Evolutionary conservation across 2,113 vertebrate species (phyloP).

Genomic region (Himantopus leucocephalus): DNA sequence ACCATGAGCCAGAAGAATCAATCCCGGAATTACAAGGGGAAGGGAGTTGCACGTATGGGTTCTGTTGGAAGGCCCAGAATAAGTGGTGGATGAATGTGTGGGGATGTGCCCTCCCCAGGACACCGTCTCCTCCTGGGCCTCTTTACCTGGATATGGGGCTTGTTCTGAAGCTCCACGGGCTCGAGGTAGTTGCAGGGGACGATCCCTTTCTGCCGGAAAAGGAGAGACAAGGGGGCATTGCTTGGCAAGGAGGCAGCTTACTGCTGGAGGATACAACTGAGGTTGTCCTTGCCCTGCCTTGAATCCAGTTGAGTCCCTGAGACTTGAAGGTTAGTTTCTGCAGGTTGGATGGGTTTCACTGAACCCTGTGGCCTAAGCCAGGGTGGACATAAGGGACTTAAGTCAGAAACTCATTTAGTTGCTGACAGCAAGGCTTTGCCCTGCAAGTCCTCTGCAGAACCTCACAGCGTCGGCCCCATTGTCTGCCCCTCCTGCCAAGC

Average conservation of each 20-base stretch:
- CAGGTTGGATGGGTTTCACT: background rate
- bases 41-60: background rate
- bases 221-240: background rate
- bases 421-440: background rate
- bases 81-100: background rate
- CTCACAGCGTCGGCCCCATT: rapidly evolving
- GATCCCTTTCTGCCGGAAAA: constrained; percentile 83
- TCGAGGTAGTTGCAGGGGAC: constrained; percentile 94
- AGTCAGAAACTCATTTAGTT: background rate
- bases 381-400: background rate
- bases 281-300: background rate
- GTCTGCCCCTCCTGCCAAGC: background rate
- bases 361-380: background rate
- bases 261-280: background rate
- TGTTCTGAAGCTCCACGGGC: constrained; percentile 82
- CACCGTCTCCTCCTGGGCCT: background rate
- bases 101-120: background rate
- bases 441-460: background rate
- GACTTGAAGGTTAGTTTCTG: background rate
- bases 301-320: background rate
- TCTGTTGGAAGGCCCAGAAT: background rate
- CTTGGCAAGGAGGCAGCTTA: background rate
- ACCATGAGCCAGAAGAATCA: background rate
- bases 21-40: background rate
- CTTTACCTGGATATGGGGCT: constrained; percentile 77